A percentile compares a stretch with the other conserved stretches of the same genome.
Evolutionary conservation across 64 coral and sea anemone genomes (phyloP).

Genomic region (Stylophora pistillata): DNA sequence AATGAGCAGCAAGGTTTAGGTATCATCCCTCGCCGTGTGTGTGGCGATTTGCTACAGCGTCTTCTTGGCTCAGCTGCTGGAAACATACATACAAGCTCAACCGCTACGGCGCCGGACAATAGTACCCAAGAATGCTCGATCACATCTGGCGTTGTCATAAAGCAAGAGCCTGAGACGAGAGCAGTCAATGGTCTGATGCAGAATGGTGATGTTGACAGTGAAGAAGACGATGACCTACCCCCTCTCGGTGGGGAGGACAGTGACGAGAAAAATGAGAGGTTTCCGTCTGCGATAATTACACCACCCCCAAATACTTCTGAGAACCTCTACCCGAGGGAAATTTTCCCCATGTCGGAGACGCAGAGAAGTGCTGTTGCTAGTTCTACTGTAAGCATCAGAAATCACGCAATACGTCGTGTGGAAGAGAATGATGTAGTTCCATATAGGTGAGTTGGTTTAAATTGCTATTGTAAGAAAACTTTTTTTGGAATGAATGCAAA

Average conservation of each 20-base stretch:
- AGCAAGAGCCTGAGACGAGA: not conserved
- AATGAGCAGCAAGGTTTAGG: not conserved
- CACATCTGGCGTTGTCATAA: not conserved
- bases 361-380: not conserved
- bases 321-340: not conserved
- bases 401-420: no score
- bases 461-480: no score
- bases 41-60: constrained; percentile 81
- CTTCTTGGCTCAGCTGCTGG: constrained; percentile 76
- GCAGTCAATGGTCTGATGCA: not conserved
- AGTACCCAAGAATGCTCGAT: constrained; percentile 1
- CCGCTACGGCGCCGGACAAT: not conserved
- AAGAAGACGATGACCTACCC: constrained; percentile 68
- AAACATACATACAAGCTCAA: not conserved
- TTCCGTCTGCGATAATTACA: not conserved
- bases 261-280: not conserved
- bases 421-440: not conserved
- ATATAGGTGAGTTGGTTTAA: constrained; percentile 9
- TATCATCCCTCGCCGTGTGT: constrained; percentile 67
- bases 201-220: constrained; percentile 30
- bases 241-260: constrained; percentile 75
- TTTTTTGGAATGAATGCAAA: no score
- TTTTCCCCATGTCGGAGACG: not conserved
- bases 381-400: not conserved
- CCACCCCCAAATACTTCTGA: not conserved